Evolutionary conservation across 2,888 invertebrate species (phyloP), one percentile per base, ranked within the genome.

Genomic region (Steinernema scapterisci): DNA sequence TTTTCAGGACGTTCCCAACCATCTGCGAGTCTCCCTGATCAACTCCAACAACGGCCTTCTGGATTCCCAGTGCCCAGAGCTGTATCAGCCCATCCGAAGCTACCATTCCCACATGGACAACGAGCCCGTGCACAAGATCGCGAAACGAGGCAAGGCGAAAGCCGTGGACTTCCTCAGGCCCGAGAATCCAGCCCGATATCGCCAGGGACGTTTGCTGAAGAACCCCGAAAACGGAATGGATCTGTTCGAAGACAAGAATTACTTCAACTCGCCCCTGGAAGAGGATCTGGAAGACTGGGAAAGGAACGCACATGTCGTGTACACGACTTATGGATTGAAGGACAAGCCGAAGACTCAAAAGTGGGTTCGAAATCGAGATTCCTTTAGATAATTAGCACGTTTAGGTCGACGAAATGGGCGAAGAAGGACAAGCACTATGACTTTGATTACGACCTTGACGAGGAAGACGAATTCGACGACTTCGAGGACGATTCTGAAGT

Each of bases 201-300:
- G 63, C 31, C 21, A 38, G 16, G 63, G 63, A 25, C 63, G 63
- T 3, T 16, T 63, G 63, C 25, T 27, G 27, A 63, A 63, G 31
- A 63, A 31, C 31, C 63, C 27, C 2, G 25, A 38, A 38, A 63
- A 31, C 19, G 7, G 27, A 31, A 7, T 27, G 16, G 63, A 63
- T 11, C 63, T 63, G 1, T 27, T 63, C 31, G 31, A 63, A 9
- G 31, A 63, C 63, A 63, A 63, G 31, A 63, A 63, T 25, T 63
- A 31, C 25, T 63, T 63, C 63, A 63, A 63, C 16, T 63, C 63
- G 16, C 63, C 63, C 31, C 1, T 63, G 63, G 63, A 63, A 13
- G 63, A 63, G 1, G 63, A 63, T 11, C n/a, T 63, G 16, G 63
- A 63, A 1, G 1, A 1, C 16, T 63, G 63, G 63, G 63, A 63